Evolutionary conservation across 2,888 invertebrate genomes (phyloP).

Genomic region (Thymelicus lineola): DNA sequence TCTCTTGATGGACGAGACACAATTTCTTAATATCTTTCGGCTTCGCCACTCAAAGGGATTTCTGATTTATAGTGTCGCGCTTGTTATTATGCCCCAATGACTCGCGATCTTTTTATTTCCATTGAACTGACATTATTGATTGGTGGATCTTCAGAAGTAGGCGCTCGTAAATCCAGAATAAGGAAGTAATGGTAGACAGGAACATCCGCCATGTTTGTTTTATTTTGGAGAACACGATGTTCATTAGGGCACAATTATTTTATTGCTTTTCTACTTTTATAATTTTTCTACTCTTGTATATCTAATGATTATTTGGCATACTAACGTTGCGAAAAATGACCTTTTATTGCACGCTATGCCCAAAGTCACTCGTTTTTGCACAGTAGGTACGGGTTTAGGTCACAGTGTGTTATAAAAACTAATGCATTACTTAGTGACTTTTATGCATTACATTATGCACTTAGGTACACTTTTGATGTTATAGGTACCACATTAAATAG

Average conservation of each 20-base stretch:
- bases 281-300: not conserved
- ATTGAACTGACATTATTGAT: slow-evolving; percentile 46
- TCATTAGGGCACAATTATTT: not conserved
- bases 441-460: too few relatives aligned
- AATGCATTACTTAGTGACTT: too few relatives aligned
- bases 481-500: too few relatives aligned
- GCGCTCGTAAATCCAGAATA: slow-evolving; percentile 32
- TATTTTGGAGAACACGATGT: slow-evolving; percentile 11
- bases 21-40: slow-evolving; percentile 44
- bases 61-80: slow-evolving; percentile 52
- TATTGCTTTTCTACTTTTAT: not conserved
- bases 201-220: slow-evolving; percentile 22
- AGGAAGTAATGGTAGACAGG: slow-evolving; percentile 27
- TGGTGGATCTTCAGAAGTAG: slow-evolving; percentile 30
- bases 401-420: too few relatives aligned
- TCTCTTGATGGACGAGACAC: slow-evolving; percentile 40
- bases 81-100: slow-evolving; percentile 53
- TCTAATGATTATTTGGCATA: too few relatives aligned
- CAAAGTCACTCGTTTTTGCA: too few relatives aligned
- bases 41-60: slow-evolving; percentile 44
- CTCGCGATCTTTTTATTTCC: slow-evolving; percentile 47
- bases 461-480: too few relatives aligned
- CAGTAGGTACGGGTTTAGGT: too few relatives aligned
- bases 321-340: too few relatives aligned
- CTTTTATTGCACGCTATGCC: too few relatives aligned